Conservation (phyloP, 2,113 vertebrate genomes). For the Ginglymostoma cirratum region DNA sequence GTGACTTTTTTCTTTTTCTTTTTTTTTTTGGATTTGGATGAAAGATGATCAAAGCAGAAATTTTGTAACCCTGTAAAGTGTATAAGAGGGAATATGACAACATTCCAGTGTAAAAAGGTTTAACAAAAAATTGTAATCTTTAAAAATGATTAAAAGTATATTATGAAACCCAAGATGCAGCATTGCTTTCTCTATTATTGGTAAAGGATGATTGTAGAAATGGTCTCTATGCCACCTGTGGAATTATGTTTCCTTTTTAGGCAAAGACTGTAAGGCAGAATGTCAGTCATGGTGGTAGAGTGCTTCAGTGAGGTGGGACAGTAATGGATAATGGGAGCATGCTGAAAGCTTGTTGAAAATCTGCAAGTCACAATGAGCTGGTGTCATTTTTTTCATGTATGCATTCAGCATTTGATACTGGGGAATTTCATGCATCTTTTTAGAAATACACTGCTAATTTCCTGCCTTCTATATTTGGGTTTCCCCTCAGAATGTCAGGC, state of each 20-base stretch:
- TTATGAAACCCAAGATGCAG: constrained; percentile 51
- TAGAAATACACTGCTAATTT: neutral
- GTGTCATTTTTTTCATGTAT: neutral
- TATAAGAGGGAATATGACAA: constrained; percentile 67
- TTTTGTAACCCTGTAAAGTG: constrained; percentile 72
- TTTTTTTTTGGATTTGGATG: constrained; percentile 46
- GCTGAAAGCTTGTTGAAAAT: neutral
- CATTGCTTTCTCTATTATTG: neutral
- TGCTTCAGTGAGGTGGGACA: neutral
- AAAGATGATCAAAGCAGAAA: constrained; percentile 23
- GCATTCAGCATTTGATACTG: neutral
- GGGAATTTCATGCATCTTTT: neutral
- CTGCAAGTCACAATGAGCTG: neutral
- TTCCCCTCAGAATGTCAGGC: neutral
- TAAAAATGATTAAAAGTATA: constrained; percentile 83
- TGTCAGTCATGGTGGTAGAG: neutral
- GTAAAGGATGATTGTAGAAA: neutral
- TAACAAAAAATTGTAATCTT: constrained; percentile 56
- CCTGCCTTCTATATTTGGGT: neutral
- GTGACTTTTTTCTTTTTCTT: constrained; percentile 43
- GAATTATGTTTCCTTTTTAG: neutral
- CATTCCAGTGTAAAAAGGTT: constrained; percentile 77
- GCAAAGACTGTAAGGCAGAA: neutral
- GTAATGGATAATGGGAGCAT: neutral
- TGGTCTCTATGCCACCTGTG: neutral